Evolutionary conservation across 1,140 invertebrate genomes (phyloP).

Genomic region (Cephus cinctus): DNA sequence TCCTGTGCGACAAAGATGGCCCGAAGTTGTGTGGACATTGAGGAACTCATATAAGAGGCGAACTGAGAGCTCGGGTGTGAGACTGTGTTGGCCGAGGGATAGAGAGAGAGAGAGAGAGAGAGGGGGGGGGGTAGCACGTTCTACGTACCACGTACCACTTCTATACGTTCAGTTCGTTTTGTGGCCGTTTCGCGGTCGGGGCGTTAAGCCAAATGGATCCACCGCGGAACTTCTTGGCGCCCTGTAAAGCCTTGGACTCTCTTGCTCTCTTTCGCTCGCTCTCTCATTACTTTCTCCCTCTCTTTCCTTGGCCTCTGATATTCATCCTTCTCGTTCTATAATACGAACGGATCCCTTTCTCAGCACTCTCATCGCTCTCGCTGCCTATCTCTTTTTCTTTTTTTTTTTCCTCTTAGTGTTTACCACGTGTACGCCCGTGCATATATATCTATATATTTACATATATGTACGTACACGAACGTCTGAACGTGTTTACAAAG

Average conservation of each 20-base stretch:
- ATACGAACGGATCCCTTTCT: slow-evolving; percentile 12
- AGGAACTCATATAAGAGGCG: slow-evolving; percentile 2
- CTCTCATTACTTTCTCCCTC: slow-evolving; percentile 16
- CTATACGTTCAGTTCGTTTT: not conserved
- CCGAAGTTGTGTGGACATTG: not conserved
- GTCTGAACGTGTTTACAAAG: too few species aligned
- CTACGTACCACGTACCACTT: slow-evolving; percentile 1
- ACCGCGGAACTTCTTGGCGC: slow-evolving; percentile 3
- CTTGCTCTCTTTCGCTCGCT: not conserved
- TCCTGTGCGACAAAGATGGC: not conserved
- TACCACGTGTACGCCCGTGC: too few species aligned
- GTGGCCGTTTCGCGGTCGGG: slow-evolving; percentile 1
- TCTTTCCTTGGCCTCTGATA: too few species aligned
- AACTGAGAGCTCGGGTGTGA: not conserved
- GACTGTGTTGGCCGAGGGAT: not conserved
- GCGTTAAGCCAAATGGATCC: slow-evolving; percentile 12
- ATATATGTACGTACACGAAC: too few species aligned
- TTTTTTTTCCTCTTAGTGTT: not conserved
- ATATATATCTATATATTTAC: too few species aligned
- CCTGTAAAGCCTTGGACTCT: too few species aligned
- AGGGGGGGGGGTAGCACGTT: not conserved
- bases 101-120: not conserved
- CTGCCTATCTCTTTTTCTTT: not conserved
- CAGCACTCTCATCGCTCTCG: not conserved
- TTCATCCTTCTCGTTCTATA: slow-evolving; percentile 13